Percentiles rank a stretch among this genome's conserved stretches.
These are phyloP conservation scores for Ptychoptera contaminata DNA, from an alignment of 2,888 invertebrate species.

Conservation along the genomic window DNA sequence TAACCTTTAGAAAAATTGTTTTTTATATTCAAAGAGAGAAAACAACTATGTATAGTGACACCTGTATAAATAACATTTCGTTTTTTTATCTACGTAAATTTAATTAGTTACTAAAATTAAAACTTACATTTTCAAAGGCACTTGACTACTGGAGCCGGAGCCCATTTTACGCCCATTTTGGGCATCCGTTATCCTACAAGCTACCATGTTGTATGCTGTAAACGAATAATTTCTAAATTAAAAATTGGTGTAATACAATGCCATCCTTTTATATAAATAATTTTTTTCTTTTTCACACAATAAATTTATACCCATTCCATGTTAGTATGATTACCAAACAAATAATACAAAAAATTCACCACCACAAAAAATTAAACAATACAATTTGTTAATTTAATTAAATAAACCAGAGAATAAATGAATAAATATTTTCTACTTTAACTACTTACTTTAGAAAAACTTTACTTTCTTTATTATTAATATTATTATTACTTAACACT, in stretches of 20 bases:
- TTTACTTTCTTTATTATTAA: no score
- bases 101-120: constrained; percentile 3
- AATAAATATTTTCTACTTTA: no score
- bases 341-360: neutral
- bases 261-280: constrained; percentile 25
- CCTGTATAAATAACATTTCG: no score
- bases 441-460: no score
- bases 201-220: constrained; percentile 97
- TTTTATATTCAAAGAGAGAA: no score
- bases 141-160: constrained; percentile 79
- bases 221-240: constrained; percentile 53
- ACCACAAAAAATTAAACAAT: neutral
- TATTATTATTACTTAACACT: no score
- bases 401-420: no score
- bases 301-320: neutral
- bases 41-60: no score
- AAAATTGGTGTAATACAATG: constrained; percentile 30
- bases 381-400: neutral
- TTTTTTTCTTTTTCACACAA: neutral
- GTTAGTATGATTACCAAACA: neutral
- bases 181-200: constrained; percentile 87
- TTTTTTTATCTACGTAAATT: neutral
- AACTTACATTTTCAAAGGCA: constrained; percentile 97
- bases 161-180: constrained; percentile 63
- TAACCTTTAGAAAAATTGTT: no score